Base-by-base conservation (phyloP, 2,888 invertebrate species). In the Strigamia crassipes region DNA sequence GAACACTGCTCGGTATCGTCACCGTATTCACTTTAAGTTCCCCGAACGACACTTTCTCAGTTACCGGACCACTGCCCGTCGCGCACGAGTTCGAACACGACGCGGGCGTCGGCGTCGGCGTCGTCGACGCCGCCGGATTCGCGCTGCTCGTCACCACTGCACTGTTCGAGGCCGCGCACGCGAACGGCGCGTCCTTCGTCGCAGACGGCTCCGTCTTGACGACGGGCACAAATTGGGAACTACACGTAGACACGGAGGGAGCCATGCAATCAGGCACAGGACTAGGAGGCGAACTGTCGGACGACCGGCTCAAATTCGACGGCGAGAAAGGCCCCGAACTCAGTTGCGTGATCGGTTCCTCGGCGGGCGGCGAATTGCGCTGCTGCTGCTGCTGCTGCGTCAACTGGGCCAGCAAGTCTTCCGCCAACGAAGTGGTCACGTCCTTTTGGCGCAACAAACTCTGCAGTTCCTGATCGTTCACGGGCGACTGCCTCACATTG, bases 321-420 rank as follows among this genome's bases (percentile, higher is more conserved):
- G 83, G 83, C 12, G 83, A 83, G 46, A 83, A 83, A 0, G 83
- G 83, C 21, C 83, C 83, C 56, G 83, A 83, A 61, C 83, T 83
- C 42, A 83, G 38, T 46, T 83, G 83, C 18, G 83, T 83, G 79
- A 83, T 82, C 27, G 80, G 79, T 46, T 82, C 82, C 27, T 51
- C 83, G 38, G 56, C 46, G n/a, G 73, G 73, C 38, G 66, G 82
- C 73, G 56, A 61, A 61, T 18, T 46, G 31, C n/a, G 81, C 21
- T 78, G 27, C 61, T 21, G 61, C 61, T 66, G 81, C 21, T 78
- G 27, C 61, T 21, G 61, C 61, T 66, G 61, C 23, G 81, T 66
- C 86, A 96, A 94, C 86, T 95, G 94, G 87, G 95, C 94, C 82
- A 96, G 89, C 83, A 96, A 89, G 88, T 96, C 95, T 88, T 96